Evolutionary conservation across 2,797 vertebrate genomes (phyloP), one percentile per base, ranked within the genome.

Genomic region (Falco peregrinus): DNA sequence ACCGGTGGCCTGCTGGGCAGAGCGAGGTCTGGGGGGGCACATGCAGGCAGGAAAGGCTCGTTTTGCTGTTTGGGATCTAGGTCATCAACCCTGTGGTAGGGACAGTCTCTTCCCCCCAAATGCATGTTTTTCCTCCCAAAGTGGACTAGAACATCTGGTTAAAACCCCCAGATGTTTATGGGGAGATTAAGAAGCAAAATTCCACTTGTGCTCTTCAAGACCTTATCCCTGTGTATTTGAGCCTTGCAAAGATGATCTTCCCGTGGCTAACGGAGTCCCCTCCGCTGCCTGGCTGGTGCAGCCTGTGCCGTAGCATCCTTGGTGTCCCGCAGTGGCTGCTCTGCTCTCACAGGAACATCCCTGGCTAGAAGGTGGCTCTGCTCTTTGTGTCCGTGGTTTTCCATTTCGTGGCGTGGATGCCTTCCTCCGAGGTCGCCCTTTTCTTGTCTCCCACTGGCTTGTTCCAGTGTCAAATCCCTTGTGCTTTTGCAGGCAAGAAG

Each of bases 251-350:
- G 61, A 35, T 13, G 35, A 31, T 16, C 18, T 8, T 13, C 21
- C 28, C 9, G 3, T 37, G 14, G 43, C 33, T 24, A 13, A 29
- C 33, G 6, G 51, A 19, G 10, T 7, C 57, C 64, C 56, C 17
- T 31, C 4, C 0, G 2, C 20, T 0, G 3, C 63, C 39, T 13
- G 39, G 28, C 53, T 20, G 61, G 22, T 1, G 41, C 17, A 59
- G 18, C 21, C 39, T 7, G 37, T 9, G n/a, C 87, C 2, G 2
- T 10, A 19, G 39, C 29, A 14, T 68, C 61, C 45, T 53, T 7
- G 5, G 45, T 3, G 4, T 43, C 53, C 43, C 51, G 3, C 0
- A 51, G 19, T 4, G 35, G 11, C 25, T 9, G 53, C 83, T 43
- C 35, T 35, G 50, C 60, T 41, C 69, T 37, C n/a, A 8, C 1